Evolutionary conservation across 2,888 invertebrate genomes (phyloP).

Genomic region (Loripinus fragilis): DNA sequence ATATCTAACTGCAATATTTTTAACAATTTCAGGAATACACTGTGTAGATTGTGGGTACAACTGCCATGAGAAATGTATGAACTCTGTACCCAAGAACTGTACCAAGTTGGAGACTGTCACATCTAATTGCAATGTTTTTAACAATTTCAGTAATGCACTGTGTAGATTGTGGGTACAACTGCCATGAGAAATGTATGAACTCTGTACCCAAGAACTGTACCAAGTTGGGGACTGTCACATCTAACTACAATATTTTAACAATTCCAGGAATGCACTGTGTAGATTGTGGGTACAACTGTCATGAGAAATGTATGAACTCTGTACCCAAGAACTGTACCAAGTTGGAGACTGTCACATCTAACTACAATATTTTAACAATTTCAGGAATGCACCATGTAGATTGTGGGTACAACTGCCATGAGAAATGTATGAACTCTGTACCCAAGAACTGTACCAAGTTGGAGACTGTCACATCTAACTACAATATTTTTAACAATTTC

Average conservation of each 20-base stretch:
- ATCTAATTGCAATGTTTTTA: no score
- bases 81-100: constrained; percentile 90
- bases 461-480: constrained; percentile 74
- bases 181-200: constrained; percentile 97
- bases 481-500: no score
- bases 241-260: no score
- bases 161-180: constrained; percentile 96
- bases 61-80: constrained; percentile 97
- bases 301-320: constrained; percentile 95
- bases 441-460: constrained; percentile 87
- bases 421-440: constrained; percentile 94
- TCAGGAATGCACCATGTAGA: constrained; percentile 91
- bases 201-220: constrained; percentile 89
- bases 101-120: constrained; percentile 79
- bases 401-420: constrained; percentile 97
- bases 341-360: constrained; percentile 77
- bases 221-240: constrained; percentile 78
- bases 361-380: no score
- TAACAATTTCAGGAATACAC: constrained; percentile 85
- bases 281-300: constrained; percentile 97
- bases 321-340: constrained; percentile 88
- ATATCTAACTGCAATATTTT: no score
- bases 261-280: constrained; percentile 88
- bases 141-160: constrained; percentile 88
- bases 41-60: constrained; percentile 97